Evolutionary conservation across 2,888 invertebrate genomes (phyloP), one percentile per base, ranked within the genome.

Genomic region (Trypoxylon attenuatum): DNA sequence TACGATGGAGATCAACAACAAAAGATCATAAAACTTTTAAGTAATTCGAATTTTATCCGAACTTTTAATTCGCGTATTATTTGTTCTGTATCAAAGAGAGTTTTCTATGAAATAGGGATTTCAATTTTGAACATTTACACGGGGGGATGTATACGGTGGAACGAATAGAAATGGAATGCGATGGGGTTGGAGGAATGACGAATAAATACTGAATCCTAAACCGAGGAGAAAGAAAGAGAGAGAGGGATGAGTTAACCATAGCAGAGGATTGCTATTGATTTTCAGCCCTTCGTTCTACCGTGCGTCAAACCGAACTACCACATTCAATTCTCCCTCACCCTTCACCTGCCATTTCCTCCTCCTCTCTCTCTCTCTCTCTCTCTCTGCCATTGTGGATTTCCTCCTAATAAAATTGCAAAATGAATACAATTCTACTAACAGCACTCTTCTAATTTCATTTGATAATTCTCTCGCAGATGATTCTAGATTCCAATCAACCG

Each of bases 201-300:
- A 69, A 72, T 69, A 64, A 63, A 72, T 70, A 64, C 69, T 65
- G 72, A 74, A 79, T 78, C 76, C n/a, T n/a, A n/a, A n/a, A n/a
- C n/a, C n/a, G n/a, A n/a, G n/a, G n/a, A n/a, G n/a, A n/a, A n/a
- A 75, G 78, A 78, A 76, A 79, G 74, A 79, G 58, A 58, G 58
- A 66, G 63, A 69, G 71, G 71, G 66, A 73, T 54, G 68, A 67
- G 63, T 56, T 62, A 41, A 58, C 61, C 45, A 63, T 64, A 61
- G 62, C 45, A 51, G 58, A 57, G 64, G 43, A 51, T 61, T 52
- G 38, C 50, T 69, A 76, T 76, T 73, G 76, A 76, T 76, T 69
- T 73, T 60, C 55, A 50, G 60, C 66, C 59, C 69, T 65, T 45
- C 41, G 65, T 55, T 67, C 68, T 57, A 47, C 53, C 51, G 47